Conservation (phyloP, 2,797 vertebrate genomes). For the Malurus splendens region DNA sequence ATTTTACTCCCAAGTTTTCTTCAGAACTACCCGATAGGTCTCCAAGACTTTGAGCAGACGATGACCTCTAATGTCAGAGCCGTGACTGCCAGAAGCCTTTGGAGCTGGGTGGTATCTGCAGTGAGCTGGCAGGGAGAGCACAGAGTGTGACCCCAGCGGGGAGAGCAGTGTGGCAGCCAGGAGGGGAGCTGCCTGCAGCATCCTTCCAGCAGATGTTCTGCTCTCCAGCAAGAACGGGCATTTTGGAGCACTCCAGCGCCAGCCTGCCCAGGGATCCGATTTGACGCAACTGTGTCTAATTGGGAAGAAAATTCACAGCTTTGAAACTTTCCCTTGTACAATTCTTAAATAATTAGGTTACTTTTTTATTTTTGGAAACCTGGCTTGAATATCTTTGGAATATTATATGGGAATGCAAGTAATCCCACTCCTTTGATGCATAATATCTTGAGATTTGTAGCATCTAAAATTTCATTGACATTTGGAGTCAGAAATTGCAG, state of each 20-base stretch:
- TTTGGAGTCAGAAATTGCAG: background rate
- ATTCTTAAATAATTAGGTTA: background rate
- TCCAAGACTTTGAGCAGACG: background rate
- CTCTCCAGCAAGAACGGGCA: background rate
- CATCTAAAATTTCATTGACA: slow-evolving; percentile 13
- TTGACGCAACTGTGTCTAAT: background rate
- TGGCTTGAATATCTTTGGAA: background rate
- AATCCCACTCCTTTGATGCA: slow-evolving; percentile 3
- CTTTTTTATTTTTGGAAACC: slow-evolving; percentile 1
- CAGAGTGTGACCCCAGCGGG: background rate
- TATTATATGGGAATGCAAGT: background rate
- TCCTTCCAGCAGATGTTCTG: slow-evolving; percentile 20
- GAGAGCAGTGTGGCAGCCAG: background rate
- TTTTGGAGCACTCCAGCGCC: background rate
- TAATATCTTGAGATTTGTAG: background rate
- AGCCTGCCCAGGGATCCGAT: background rate
- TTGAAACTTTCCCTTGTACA: background rate
- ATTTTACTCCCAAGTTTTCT: background rate
- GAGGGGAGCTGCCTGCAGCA: background rate
- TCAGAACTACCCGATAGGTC: background rate
- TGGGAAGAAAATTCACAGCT: background rate
- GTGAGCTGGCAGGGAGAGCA: slow-evolving; percentile 1
- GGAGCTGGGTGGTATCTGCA: slow-evolving; percentile 7
- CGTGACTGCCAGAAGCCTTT: background rate
- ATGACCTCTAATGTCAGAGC: background rate